These are phyloP conservation scores for Drymonia ruficornis DNA, from an alignment of 2,888 invertebrate genomes.

Conservation along the genomic window DNA sequence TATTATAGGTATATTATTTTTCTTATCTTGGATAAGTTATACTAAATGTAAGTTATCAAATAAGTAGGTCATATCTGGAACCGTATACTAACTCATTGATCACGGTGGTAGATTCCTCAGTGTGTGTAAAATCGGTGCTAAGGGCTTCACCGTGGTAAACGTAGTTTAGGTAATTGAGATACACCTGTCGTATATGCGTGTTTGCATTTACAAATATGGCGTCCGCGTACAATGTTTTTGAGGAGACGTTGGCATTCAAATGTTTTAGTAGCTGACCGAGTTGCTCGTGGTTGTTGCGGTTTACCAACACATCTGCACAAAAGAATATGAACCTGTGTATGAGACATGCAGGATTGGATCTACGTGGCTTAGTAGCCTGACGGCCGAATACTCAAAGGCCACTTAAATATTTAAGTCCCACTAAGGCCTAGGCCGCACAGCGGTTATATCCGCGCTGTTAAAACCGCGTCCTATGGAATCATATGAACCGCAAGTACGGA, in stretches of 20 bases:
- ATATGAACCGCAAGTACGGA: too few relatives aligned
- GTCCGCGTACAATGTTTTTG: conserved; percentile 79
- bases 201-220: conserved; percentile 85
- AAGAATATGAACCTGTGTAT: not conserved
- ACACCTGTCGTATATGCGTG: conserved; percentile 82
- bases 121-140: conserved; percentile 80
- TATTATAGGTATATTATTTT: too few relatives aligned
- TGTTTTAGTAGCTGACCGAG: conserved; percentile 80
- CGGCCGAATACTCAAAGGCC: too few relatives aligned
- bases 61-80: too few relatives aligned
- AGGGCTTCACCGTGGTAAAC: conserved; percentile 85
- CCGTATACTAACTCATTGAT: conserved; percentile 80
- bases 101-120: conserved; percentile 55
- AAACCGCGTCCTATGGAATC: too few relatives aligned
- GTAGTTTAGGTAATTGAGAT: conserved; percentile 74
- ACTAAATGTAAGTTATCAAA: too few relatives aligned
- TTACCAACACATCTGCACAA: conserved; percentile 60
- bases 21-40: too few relatives aligned
- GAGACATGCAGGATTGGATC: too few relatives aligned
- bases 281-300: conserved; percentile 70
- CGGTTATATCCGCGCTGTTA: too few relatives aligned
- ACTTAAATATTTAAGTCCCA: too few relatives aligned
- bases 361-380: too few relatives aligned
- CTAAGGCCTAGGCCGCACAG: too few relatives aligned
- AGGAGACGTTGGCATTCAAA: conserved; percentile 49